Evolutionary conservation across 2,888 invertebrate genomes (phyloP).

Genomic region (Blastobasis lacticolella): DNA sequence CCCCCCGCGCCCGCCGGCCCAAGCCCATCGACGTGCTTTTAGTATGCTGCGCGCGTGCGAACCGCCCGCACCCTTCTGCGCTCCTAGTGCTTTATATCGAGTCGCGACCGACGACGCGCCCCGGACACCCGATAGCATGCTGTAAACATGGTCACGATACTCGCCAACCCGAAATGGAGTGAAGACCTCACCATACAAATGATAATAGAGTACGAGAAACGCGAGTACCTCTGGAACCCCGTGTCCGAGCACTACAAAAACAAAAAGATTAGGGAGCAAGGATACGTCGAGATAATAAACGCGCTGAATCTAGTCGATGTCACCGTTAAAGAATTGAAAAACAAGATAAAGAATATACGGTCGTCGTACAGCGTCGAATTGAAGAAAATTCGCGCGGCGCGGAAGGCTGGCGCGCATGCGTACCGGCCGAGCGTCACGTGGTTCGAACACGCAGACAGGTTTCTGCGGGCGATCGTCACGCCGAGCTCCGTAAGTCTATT

Average conservation of each 20-base stretch:
- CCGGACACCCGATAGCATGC: conserved; percentile 35
- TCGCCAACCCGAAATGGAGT: conserved; percentile 71
- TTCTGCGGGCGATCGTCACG: conserved; percentile 70
- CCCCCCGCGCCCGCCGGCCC: conserved; percentile 51
- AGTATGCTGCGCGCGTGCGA: conserved; percentile 75
- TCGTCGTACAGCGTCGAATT: conserved; percentile 70
- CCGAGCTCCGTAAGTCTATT: conserved; percentile 65
- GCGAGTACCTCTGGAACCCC: conserved; percentile 68
- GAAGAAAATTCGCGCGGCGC: conserved; percentile 71
- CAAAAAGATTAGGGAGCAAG: conserved; percentile 67
- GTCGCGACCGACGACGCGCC: conserved; percentile 35
- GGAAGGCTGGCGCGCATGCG: conserved; percentile 72
- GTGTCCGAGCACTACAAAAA: conserved; percentile 69
- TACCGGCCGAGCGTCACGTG: conserved; percentile 72
- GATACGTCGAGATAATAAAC: conserved; percentile 66
- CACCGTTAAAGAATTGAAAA: conserved; percentile 68
- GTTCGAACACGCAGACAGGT: conserved; percentile 74
- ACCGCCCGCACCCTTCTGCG: conserved; percentile 71
- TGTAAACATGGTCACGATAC: conserved; percentile 64
- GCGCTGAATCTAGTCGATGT: conserved; percentile 62
- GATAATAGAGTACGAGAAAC: conserved; percentile 69
- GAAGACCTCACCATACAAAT: conserved; percentile 68
- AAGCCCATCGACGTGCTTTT: conserved; percentile 73
- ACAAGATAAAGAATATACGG: conserved; percentile 70
- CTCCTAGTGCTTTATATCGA: conserved; percentile 46